Percentiles rank a stretch among this genome's conserved stretches.
Evolutionary conservation across 2,797 vertebrate genomes (phyloP).

Genomic region (Hipposideros larvatus): DNA sequence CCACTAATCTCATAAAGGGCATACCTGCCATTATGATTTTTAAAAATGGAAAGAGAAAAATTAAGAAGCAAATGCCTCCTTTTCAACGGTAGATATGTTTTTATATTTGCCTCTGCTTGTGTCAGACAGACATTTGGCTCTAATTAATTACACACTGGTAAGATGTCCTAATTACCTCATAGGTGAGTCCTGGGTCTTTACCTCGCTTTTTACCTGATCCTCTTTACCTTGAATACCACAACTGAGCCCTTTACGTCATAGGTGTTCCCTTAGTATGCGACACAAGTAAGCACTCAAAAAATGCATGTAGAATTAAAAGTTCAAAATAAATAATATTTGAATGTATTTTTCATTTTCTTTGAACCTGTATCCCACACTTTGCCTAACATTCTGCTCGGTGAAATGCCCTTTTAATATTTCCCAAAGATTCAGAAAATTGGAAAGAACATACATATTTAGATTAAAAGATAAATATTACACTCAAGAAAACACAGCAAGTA

Average conservation of each 20-base stretch:
- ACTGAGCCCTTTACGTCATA: neutral
- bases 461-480: constrained; percentile 58
- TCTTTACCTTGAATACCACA: neutral
- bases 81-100: neutral
- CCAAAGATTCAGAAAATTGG: constrained; percentile 40
- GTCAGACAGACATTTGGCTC: neutral
- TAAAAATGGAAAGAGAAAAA: constrained; percentile 35
- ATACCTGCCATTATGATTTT: neutral
- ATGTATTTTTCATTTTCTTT: neutral
- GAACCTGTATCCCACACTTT: neutral
- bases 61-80: neutral
- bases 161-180: neutral
- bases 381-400: constrained; percentile 17
- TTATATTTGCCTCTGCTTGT: neutral
- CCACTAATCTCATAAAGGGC: neutral
- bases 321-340: constrained; percentile 2
- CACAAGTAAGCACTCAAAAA: neutral
- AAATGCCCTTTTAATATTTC: constrained; percentile 53
- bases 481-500: constrained; percentile 1
- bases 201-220: neutral
- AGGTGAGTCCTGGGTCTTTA: neutral
- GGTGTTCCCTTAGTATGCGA: neutral
- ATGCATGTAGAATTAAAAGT: neutral
- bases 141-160: neutral
- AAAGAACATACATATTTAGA: constrained; percentile 8